Conservation (phyloP, 2,888 invertebrate species). For the Autographa gamma region DNA sequence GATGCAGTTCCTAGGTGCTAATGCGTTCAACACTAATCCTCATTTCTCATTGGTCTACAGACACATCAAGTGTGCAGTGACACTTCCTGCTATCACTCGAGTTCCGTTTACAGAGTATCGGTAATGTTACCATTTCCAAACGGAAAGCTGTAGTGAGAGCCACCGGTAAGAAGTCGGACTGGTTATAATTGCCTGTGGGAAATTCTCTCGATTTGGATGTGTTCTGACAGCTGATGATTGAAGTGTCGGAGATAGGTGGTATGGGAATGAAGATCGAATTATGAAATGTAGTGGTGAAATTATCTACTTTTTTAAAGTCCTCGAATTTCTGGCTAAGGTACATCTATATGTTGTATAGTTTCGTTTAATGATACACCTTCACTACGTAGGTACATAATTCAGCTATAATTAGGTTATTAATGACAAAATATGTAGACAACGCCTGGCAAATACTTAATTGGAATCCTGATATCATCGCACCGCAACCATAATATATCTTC, state of each 20-base stretch:
- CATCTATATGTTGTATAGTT: no score
- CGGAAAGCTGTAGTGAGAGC: slow-evolving; percentile 38
- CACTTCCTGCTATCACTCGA: slow-evolving; percentile 34
- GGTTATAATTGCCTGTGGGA: slow-evolving; percentile 27
- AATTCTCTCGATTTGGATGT: slow-evolving; percentile 19
- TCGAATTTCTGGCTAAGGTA: no score
- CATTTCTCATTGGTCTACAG: background rate
- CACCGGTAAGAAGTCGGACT: slow-evolving; percentile 21
- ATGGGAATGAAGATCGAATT: background rate
- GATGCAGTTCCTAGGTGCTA: background rate
- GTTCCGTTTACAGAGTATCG: slow-evolving; percentile 19
- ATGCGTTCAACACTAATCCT: background rate
- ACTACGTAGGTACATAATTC: no score
- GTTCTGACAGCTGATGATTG: slow-evolving; percentile 6
- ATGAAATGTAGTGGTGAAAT: no score
- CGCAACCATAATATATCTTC: background rate
- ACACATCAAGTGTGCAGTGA: slow-evolving; percentile 17
- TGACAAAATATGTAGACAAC: no score
- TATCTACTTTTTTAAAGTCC: no score
- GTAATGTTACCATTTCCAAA: slow-evolving; percentile 32
- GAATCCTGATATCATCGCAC: background rate
- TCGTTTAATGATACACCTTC: no score
- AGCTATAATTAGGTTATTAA: no score
- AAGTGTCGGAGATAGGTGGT: background rate
- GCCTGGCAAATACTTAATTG: no score